phyloP scores from a whole-genome alignment of 1,140 invertebrate genomes.

The Physella acuta region DNA sequence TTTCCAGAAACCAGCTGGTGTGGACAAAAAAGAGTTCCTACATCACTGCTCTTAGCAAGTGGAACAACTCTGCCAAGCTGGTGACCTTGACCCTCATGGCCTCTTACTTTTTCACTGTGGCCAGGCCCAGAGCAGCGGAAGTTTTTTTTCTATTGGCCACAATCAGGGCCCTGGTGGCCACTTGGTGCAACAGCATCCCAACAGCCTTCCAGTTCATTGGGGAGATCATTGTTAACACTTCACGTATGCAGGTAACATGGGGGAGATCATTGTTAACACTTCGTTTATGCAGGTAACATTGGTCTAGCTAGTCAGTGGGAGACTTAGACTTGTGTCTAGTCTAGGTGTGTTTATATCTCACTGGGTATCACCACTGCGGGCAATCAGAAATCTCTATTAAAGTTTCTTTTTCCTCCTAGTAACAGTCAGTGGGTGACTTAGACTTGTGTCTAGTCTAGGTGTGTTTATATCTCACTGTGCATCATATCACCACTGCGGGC shows the following conservation, averaged over 20 bases:
- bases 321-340: too few relatives aligned
- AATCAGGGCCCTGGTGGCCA: not conserved
- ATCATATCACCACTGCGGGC: too few relatives aligned
- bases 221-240: not conserved
- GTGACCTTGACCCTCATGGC: not conserved
- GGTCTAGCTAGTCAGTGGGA: too few relatives aligned
- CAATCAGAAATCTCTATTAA: too few relatives aligned
- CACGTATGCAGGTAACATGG: constrained; percentile 8
- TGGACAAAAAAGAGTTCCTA: constrained; percentile 1
- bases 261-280: too few relatives aligned
- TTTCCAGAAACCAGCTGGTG: not conserved
- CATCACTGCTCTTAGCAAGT: not conserved
- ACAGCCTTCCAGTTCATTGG: not conserved
- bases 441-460: too few relatives aligned
- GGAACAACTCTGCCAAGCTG: constrained; percentile 1
- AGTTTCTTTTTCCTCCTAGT: too few relatives aligned
- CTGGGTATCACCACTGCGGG: too few relatives aligned
- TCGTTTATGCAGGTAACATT: too few relatives aligned
- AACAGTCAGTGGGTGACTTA: too few relatives aligned
- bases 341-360: too few relatives aligned
- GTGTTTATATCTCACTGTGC: too few relatives aligned
- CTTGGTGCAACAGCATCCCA: constrained; percentile 1
- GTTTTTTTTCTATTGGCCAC: not conserved
- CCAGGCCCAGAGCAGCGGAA: not conserved
- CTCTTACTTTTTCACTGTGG: not conserved